These are phyloP conservation scores for Chionis minor DNA, from an alignment of 2,113 vertebrate species.

Conservation along the genomic window DNA sequence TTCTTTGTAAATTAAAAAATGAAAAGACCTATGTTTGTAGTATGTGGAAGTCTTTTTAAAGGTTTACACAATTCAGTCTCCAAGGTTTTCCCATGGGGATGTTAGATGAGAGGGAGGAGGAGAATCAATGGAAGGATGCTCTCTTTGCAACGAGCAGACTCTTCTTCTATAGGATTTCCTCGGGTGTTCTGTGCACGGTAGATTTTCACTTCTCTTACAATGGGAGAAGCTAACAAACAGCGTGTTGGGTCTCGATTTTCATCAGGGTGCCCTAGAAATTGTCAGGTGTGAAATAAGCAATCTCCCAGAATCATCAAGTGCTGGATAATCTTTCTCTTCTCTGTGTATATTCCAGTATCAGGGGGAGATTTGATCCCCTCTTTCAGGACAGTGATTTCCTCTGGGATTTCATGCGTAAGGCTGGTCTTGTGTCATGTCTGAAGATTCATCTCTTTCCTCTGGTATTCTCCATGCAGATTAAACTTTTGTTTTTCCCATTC, in stretches of 20 bases:
- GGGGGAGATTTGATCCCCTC: neutral
- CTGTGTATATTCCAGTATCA: neutral
- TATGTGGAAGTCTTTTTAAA: neutral
- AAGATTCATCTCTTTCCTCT: neutral
- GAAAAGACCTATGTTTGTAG: neutral
- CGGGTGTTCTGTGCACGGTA: neutral
- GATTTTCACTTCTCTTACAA: neutral
- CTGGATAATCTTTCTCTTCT: neutral
- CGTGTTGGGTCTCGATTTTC: accelerated
- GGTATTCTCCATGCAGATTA: neutral
- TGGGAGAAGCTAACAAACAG: neutral
- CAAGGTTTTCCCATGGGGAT: neutral
- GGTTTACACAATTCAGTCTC: neutral
- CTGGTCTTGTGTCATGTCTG: neutral
- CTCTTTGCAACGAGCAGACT: neutral
- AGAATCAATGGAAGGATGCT: neutral
- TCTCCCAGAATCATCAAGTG: neutral
- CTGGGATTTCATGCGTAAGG: neutral
- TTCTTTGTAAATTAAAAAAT: neutral
- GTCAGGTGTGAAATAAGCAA: neutral
- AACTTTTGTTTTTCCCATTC: neutral
- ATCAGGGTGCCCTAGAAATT: neutral
- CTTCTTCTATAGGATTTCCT: neutral
- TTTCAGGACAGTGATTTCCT: neutral
- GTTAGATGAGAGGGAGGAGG: neutral